Evolutionary conservation across 2,888 invertebrate species (phyloP), one percentile per base, ranked within the genome.

Genomic region (Athalia rosae): DNA sequence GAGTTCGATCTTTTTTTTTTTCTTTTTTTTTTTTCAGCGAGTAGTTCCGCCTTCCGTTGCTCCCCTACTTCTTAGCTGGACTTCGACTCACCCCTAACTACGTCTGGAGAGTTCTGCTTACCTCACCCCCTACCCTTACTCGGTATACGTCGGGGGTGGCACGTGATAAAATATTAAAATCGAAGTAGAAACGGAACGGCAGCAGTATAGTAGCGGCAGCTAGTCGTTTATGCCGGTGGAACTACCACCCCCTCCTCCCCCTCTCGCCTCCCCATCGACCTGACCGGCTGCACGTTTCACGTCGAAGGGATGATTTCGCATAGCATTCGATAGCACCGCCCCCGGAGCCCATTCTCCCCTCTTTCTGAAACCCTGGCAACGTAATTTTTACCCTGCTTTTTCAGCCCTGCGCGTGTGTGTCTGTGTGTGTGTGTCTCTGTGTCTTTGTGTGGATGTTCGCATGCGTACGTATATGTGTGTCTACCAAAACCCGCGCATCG

Each of bases 121-220:
- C 43, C 76, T 43, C 41, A 58, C 7, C 63, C 56, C 47, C 47
- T 56, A 41, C 15, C 69, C 45, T 13, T 58, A 61, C 63, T 43
- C 58, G 59, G 50, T 61, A 59, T 47, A 45, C 66, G 76, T 58
- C 53, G 43, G 9, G 45, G 74, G 66, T 78, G 78, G 79, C 76
- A 74, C 48, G 8, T 64, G 76, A 85, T 84, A 80, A 84, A 84
- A 84, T 85, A 84, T 84, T 84, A 83, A 84, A 83, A 84, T 84
- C 82, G 79, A 80, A 62, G 73, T 81, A 80, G 80, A 76, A 78
- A 53, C 79, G 79, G 79, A 79, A 64, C 78, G 53, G 58, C 76
- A 58, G 61, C 79, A 81, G 28, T 28, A 28, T 28, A 28, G 28
- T 28, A 28, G 28, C 28, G 28, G 28, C 28, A 28, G 28, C 28